Percentiles rank a stretch among this genome's conserved stretches.
Conservation (phyloP, 2,888 invertebrate species). For the Nasonia oneida region DNA sequence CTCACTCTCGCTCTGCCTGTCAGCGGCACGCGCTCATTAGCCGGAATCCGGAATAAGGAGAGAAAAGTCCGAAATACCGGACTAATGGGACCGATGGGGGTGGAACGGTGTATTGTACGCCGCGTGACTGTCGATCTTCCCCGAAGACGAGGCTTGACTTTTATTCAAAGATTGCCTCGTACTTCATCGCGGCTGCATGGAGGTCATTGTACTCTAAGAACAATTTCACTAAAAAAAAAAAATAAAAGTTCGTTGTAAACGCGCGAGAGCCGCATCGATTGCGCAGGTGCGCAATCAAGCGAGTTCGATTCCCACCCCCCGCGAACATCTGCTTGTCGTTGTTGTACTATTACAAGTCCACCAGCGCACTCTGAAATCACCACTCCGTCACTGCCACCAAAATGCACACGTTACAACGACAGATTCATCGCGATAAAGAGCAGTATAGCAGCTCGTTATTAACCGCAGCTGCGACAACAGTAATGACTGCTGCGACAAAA, state of each 20-base stretch:
- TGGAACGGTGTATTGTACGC: neutral
- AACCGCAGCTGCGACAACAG: neutral
- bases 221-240: neutral
- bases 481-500: no score
- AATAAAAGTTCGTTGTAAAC: neutral
- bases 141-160: neutral
- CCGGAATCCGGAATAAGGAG: neutral
- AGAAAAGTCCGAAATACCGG: neutral
- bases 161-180: neutral
- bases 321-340: neutral
- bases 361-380: neutral
- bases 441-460: no score
- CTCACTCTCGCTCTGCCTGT: constrained; percentile 67
- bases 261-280: neutral
- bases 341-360: neutral
- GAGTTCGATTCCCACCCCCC: neutral
- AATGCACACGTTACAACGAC: neutral
- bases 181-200: no score
- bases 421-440: neutral
- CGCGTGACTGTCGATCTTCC: neutral
- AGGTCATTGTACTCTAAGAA: no score
- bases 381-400: neutral
- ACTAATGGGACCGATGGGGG: neutral
- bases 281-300: neutral
- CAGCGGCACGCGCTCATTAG: constrained; percentile 78